Base-by-base conservation (phyloP, 2,888 invertebrate genomes). In the Lepidocyrtinus sp. region DNA sequence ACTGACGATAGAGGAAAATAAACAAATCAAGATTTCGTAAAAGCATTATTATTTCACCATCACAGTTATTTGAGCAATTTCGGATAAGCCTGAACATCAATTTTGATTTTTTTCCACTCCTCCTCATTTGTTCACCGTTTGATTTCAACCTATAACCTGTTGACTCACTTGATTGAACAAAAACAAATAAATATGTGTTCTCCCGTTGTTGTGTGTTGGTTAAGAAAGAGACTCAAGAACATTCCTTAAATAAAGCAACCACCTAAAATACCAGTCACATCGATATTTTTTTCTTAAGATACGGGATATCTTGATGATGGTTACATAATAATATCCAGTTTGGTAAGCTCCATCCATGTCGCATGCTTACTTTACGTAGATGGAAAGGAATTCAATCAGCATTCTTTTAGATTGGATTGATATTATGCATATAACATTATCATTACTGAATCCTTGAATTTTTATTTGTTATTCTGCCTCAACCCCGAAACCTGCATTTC, bases 361-460 rank as follows among this genome's bases (percentile, higher is more conserved):
- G n/a, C n/a, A n/a, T n/a, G n/a, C n/a, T n/a, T n/a, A n/a, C n/a
- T n/a, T n/a, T n/a, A n/a, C n/a, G n/a, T n/a, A 12, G 50, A 70
- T 63, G 50, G 69, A 76, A 77, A 62, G 78, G 78, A 78, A 78
- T 78, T 78, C 78, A 78, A 78, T 78, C 78, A 78, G 78, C 78
- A 78, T 78, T 78, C 78, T 65, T 78, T 72, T 50, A 65, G 78
- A 78, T 78, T 72, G 72, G 72, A 78, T 67, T 72, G 78, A 78
- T 78, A 77, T 65, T 75, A 70, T 70, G 50, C 55, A 67, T 45
- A 65, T 27, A 21, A 45, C 72, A 50, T 50, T 2, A 50, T 50
- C 17, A 50, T 50, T 50, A 50, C n/a, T 50, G 50, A 17, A 12
- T 15, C 50, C 50, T 17, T 50, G 50, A n/a, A 7, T 12, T 7